Evolutionary conservation across 2,888 invertebrate species (phyloP).

Genomic region (Eucriotettix oculatus): DNA sequence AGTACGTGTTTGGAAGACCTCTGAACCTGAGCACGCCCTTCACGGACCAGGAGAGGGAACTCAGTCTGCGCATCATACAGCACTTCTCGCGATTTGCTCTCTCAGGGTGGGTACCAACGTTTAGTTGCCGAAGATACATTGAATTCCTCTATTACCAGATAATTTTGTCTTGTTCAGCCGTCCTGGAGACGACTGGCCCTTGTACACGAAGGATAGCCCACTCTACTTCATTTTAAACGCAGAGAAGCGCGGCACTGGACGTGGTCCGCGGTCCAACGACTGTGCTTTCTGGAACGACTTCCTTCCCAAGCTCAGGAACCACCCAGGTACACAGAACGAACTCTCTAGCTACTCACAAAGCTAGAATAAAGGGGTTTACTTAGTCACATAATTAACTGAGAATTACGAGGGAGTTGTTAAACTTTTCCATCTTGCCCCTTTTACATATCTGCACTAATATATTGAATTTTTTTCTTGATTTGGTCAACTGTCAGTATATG

Average conservation of each 20-base stretch:
- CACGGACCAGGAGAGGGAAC: constrained; percentile 67
- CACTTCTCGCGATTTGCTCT: constrained; percentile 86
- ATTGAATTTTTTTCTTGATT: no score
- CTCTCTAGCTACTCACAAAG: neutral
- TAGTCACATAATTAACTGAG: no score
- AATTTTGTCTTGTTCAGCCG: neutral
- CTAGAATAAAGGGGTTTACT: neutral
- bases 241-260: constrained; percentile 47
- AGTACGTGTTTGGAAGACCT: constrained; percentile 93
- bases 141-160: no score
- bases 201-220: constrained; percentile 69
- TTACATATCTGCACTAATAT: no score
- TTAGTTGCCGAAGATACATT: no score
- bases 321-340: neutral
- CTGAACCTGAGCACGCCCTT: constrained; percentile 76
- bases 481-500: no score
- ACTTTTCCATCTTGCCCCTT: no score
- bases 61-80: constrained; percentile 82
- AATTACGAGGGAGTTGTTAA: no score
- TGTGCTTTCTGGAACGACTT: constrained; percentile 97
- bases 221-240: constrained; percentile 83
- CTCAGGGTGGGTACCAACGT: constrained; percentile 57
- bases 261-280: constrained; percentile 65
- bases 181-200: constrained; percentile 63
- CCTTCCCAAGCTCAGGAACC: constrained; percentile 54